phyloP scores from a whole-genome alignment of 1,140 invertebrate genomes.

The Melanaphis sacchari region DNA sequence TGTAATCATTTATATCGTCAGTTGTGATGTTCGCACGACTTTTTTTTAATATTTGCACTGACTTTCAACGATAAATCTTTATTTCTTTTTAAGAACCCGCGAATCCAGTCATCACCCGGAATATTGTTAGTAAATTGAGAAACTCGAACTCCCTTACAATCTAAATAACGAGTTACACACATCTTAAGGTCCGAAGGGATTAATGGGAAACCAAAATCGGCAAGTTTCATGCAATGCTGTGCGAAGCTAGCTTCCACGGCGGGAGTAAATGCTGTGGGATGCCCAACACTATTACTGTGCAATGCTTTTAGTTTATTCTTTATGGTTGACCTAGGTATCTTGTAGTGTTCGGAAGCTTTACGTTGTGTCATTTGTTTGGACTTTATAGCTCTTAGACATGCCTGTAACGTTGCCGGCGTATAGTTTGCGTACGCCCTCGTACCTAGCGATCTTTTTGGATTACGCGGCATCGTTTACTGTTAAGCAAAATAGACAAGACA shows the following conservation, averaged over 20 bases:
- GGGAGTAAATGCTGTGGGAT: constrained; percentile 51
- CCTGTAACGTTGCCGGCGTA: background rate
- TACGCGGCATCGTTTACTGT: constrained; percentile 41
- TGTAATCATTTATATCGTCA: constrained; percentile 60
- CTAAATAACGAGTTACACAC: constrained; percentile 27
- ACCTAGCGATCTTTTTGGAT: background rate
- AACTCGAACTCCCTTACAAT: constrained; percentile 33
- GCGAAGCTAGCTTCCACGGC: constrained; percentile 54
- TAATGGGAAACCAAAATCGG: constrained; percentile 50
- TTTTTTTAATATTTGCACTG: constrained; percentile 41
- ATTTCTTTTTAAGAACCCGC: constrained; percentile 55
- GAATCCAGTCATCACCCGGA: constrained; percentile 52
- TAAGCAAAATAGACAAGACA: constrained; percentile 15
- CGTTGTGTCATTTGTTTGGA: constrained; percentile 54
- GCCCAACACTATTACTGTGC: constrained; percentile 22
- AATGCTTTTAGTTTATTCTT: constrained; percentile 41
- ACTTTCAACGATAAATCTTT: background rate
- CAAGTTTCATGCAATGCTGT: constrained; percentile 45
- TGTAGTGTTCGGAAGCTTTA: constrained; percentile 47
- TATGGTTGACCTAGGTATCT: constrained; percentile 39
- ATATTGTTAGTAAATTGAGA: constrained; percentile 53
- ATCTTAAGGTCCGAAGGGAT: background rate
- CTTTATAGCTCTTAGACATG: constrained; percentile 46
- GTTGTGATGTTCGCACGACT: constrained; percentile 46
- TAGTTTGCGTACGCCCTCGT: constrained; percentile 46